Evolutionary conservation across 2,113 vertebrate species (phyloP).

Genomic region (Tinamus guttatus): DNA sequence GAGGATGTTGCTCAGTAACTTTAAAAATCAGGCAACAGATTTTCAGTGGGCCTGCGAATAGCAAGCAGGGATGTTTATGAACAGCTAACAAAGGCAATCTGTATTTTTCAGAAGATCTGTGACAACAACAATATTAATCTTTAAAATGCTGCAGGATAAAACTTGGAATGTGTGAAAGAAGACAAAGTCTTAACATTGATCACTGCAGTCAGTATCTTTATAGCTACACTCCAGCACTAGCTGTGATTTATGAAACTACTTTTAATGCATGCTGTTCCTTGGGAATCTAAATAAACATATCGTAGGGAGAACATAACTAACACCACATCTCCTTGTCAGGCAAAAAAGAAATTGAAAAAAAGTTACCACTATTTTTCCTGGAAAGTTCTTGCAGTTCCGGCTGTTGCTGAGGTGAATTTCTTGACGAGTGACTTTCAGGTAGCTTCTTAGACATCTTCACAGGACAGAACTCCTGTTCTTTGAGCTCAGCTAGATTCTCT

Average conservation of each 20-base stretch:
- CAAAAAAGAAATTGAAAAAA: background rate
- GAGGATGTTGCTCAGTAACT: background rate
- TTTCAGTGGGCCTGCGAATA: background rate
- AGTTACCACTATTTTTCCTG: constrained; percentile 79
- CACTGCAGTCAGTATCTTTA: background rate
- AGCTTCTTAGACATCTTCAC: constrained; percentile 79
- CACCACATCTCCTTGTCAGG: background rate
- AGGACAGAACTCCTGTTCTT: constrained; percentile 77
- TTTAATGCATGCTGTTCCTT: background rate
- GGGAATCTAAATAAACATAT: background rate
- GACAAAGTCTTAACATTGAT: background rate
- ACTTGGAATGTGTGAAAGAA: background rate
- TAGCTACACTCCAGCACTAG: background rate
- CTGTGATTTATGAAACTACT: background rate
- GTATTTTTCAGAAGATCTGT: background rate
- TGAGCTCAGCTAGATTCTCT: constrained; percentile 79
- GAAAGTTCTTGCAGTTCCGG: constrained; percentile 74
- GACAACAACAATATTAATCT: background rate
- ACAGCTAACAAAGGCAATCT: background rate
- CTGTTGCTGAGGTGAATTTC: constrained; percentile 75
- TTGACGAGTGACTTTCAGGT: constrained; percentile 76
- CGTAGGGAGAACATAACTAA: background rate
- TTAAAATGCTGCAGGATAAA: background rate
- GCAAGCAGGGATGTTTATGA: background rate
- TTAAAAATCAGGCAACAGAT: background rate